Base-by-base conservation (phyloP, 2,797 vertebrate genomes). In the Danio choprae region DNA sequence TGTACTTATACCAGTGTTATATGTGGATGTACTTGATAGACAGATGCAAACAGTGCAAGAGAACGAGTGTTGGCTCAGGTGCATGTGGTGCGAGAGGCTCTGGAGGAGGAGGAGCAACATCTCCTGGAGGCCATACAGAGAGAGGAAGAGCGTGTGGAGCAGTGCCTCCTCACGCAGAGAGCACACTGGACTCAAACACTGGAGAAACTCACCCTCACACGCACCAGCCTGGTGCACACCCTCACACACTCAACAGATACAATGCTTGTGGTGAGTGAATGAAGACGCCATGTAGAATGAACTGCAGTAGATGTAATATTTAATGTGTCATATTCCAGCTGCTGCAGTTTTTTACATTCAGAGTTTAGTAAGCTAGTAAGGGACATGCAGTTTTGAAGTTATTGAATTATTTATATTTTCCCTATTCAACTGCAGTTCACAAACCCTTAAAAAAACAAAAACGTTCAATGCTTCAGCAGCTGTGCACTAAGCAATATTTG, bases 31-130 rank as follows among this genome's bases (percentile, higher is more conserved):
- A 41, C 62, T 71, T 67, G 20, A 7, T 76, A 98, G 97, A 87
- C 62, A 0, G 88, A 85, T 0, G 97, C 97, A 4, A 95, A 89
- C 1, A 74, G 70, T 0, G 92, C 95, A 0, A 91, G 97, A 80
- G 96, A 98, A 75, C 87, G 93, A 81, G 91, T 97, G n/a, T 88
- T 98, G 86, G 94, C 95, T 86, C 93, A 95, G 86, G 89, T 97
- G 85, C 92, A 85, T 2, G 89, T 93, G 0, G 94, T 95, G 40
- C 92, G 95, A 7, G 94, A 93, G 1, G 91, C 91, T 6, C 93
- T 97, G 9, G 97, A 98, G 77, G 94, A 94, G 0, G 97, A 98
- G 86, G 97, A 98, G 87, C 97, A 99, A 94, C 91, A 90, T 10
- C 83, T 98, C 67, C 86, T 98, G 88, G 97, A 98, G 87, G 89